Conservation (phyloP, 2,888 invertebrate species). For the Melanotus villosus region DNA sequence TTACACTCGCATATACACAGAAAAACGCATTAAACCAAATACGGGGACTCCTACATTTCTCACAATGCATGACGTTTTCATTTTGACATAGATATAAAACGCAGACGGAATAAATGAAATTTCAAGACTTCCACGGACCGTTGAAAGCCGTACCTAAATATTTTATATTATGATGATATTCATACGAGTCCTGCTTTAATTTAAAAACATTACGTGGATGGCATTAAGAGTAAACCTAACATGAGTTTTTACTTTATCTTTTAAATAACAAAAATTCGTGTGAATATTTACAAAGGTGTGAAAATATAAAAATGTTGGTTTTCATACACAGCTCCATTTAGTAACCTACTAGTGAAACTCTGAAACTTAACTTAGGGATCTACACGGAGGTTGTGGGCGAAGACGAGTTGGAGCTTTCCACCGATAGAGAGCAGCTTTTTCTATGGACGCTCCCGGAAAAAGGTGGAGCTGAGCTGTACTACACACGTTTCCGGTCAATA, state of each 20-base stretch:
- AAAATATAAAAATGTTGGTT: neutral
- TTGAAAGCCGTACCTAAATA: slow-evolving; percentile 12
- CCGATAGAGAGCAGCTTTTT: slow-evolving; percentile 22
- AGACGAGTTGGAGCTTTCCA: neutral
- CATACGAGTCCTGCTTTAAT: slow-evolving; percentile 3
- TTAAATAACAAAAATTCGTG: slow-evolving; percentile 2
- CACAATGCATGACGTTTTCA: slow-evolving; percentile 2
- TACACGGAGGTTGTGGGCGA: neutral
- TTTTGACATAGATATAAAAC: neutral
- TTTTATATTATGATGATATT: slow-evolving; percentile 15
- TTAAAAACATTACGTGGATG: slow-evolving; percentile 12
- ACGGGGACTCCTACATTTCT: neutral
- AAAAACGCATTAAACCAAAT: neutral
- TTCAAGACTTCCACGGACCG: neutral
- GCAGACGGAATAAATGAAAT: slow-evolving; percentile 20
- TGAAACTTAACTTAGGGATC: neutral
- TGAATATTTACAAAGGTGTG: neutral
- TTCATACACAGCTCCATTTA: slow-evolving; percentile 26
- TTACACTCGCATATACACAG: neutral
- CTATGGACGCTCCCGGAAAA: neutral
- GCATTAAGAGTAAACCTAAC: slow-evolving; percentile 20
- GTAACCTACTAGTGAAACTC: slow-evolving; percentile 17
- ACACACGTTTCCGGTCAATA: slow-evolving; percentile 14
- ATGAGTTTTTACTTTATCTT: slow-evolving; percentile 22
- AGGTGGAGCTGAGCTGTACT: neutral